Evolutionary conservation across 2,797 vertebrate genomes (phyloP).

Genomic region (Cyprinella venusta): DNA sequence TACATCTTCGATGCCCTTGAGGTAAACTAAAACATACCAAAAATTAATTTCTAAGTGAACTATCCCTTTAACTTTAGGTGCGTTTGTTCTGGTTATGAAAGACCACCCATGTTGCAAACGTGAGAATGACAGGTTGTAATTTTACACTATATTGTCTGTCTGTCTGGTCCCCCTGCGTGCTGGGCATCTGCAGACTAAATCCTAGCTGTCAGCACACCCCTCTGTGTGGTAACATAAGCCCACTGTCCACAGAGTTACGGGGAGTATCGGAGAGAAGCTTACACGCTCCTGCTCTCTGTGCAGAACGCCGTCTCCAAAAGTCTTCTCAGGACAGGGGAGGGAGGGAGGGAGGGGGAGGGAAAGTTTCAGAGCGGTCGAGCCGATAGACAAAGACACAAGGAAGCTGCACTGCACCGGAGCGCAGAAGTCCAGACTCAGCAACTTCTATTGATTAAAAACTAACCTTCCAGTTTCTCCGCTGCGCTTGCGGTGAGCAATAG

Average conservation of each 20-base stretch:
- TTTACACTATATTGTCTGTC: conserved; percentile 36
- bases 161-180: conserved; percentile 41
- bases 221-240: conserved; percentile 68
- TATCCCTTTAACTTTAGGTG: neutral
- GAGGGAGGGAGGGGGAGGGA: conserved; percentile 58
- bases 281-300: conserved; percentile 62
- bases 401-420: conserved; percentile 85
- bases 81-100: conserved; percentile 21
- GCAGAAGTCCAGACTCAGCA: conserved; percentile 95
- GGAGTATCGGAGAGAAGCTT: conserved; percentile 52
- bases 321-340: conserved; percentile 83
- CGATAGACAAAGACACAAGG: conserved; percentile 83
- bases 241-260: conserved; percentile 51
- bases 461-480: conserved; percentile 96
- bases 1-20: too few relatives aligned
- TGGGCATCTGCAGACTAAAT: conserved; percentile 71
- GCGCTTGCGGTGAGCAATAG: conserved; percentile 89
- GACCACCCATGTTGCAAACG: conserved; percentile 26
- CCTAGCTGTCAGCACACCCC: conserved; percentile 71
- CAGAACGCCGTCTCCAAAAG: conserved; percentile 81
- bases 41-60: too few relatives aligned
- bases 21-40: too few relatives aligned
- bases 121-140: conserved; percentile 37
- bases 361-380: conserved; percentile 80
- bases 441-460: conserved; percentile 99